Evolutionary conservation across 2,888 invertebrate genomes (phyloP).

Genomic region (Torymus aiolomorphi): DNA sequence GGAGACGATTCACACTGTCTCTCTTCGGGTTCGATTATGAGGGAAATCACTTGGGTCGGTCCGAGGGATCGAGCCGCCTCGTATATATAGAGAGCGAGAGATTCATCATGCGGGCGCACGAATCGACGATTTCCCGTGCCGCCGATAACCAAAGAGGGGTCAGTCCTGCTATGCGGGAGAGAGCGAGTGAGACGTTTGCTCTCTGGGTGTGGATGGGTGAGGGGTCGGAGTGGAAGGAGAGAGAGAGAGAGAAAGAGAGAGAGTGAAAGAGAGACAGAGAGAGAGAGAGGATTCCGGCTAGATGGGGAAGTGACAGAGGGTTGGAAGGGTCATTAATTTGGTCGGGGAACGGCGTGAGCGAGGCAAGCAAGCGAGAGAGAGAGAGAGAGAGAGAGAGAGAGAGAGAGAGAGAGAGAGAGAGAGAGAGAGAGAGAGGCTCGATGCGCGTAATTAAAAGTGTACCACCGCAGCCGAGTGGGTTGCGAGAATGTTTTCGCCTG

Average conservation of each 20-base stretch:
- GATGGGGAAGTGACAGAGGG: constrained; percentile 7
- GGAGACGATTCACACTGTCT: no score
- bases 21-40: background rate
- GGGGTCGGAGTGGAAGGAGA: background rate
- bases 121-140: constrained; percentile 10
- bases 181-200: no score
- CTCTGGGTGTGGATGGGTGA: no score
- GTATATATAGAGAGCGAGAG: background rate
- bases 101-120: constrained; percentile 27
- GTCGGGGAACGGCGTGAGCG: background rate
- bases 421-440: constrained; percentile 1
- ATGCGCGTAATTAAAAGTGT: constrained; percentile 22
- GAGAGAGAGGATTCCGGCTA: background rate
- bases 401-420: constrained; percentile 5
- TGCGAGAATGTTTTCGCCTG: background rate
- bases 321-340: constrained; percentile 26
- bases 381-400: constrained; percentile 17
- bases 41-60: constrained; percentile 21
- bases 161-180: no score
- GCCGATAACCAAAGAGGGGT: no score
- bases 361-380: no score
- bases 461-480: background rate
- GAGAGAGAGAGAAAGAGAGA: background rate
- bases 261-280: no score
- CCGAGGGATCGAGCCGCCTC: background rate